These are phyloP conservation scores for Melanargia galathea DNA, from an alignment of 2,888 invertebrate species.

Conservation along the genomic window DNA sequence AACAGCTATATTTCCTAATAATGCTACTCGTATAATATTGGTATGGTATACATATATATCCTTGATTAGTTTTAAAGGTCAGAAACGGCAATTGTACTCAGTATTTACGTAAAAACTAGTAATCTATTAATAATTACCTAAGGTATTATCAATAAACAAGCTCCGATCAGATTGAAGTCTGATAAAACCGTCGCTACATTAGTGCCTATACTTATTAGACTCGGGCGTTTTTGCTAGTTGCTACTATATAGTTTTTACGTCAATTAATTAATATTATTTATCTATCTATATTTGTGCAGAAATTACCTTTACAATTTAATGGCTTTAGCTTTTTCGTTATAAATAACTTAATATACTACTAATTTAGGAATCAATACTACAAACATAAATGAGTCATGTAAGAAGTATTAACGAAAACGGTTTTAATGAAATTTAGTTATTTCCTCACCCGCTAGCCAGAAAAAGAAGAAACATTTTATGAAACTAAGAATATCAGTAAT, in stretches of 20 bases:
- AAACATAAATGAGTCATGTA: too few relatives aligned
- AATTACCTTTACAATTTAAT: background rate
- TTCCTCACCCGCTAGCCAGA: too few relatives aligned
- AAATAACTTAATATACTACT: too few relatives aligned
- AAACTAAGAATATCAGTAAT: too few relatives aligned
- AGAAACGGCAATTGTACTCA: background rate
- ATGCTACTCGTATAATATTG: background rate
- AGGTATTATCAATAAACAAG: background rate
- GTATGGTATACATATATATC: too few relatives aligned
- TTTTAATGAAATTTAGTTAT: too few relatives aligned
- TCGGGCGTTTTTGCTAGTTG: background rate
- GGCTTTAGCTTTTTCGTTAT: background rate
- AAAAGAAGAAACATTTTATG: too few relatives aligned
- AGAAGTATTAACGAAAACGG: too few relatives aligned
- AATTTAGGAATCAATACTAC: too few relatives aligned
- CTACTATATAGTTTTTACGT: background rate
- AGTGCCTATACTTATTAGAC: background rate
- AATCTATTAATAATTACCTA: constrained; percentile 15
- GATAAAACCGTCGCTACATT: background rate
- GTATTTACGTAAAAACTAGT: constrained; percentile 14
- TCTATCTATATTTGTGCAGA: too few relatives aligned
- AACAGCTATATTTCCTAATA: too few relatives aligned
- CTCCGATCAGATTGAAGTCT: background rate
- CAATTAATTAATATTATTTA: background rate
- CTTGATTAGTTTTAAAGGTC: constrained; percentile 13